These are phyloP conservation scores for Pentalonia nigronervosa DNA, from an alignment of 1,140 invertebrate species.

Conservation along the genomic window DNA sequence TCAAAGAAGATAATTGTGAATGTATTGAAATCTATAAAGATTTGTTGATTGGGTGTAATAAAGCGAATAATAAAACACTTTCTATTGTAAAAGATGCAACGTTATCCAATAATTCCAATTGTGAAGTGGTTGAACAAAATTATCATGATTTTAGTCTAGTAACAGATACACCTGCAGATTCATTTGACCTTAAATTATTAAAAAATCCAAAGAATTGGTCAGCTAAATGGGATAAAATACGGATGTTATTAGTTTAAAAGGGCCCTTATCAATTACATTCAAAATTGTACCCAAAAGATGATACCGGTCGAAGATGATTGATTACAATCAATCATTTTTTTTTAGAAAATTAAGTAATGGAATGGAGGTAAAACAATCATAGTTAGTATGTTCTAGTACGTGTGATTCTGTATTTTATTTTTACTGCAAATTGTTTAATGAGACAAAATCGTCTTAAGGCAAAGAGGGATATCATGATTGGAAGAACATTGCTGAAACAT, in stretches of 20 bases:
- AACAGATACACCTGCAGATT: no score
- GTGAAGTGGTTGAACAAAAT: not conserved
- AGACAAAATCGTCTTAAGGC: not conserved
- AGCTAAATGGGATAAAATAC: no score
- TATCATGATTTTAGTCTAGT: not conserved
- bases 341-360: conserved; percentile 19
- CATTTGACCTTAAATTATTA: no score
- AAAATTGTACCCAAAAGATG: not conserved
- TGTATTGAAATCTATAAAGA: not conserved
- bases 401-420: not conserved
- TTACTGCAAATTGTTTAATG: not conserved
- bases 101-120: not conserved
- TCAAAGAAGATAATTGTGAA: not conserved
- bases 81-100: not conserved
- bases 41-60: not conserved
- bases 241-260: no score
- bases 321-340: not conserved
- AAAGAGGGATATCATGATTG: conserved; percentile 34
- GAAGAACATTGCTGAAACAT: conserved; percentile 24
- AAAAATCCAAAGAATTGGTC: no score
- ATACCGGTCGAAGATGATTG: not conserved
- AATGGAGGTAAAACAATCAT: not conserved
- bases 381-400: not conserved
- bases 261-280: no score
- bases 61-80: not conserved